Base-by-base conservation (phyloP, 2,888 invertebrate genomes). In the Acanthacorydalis orientalis region DNA sequence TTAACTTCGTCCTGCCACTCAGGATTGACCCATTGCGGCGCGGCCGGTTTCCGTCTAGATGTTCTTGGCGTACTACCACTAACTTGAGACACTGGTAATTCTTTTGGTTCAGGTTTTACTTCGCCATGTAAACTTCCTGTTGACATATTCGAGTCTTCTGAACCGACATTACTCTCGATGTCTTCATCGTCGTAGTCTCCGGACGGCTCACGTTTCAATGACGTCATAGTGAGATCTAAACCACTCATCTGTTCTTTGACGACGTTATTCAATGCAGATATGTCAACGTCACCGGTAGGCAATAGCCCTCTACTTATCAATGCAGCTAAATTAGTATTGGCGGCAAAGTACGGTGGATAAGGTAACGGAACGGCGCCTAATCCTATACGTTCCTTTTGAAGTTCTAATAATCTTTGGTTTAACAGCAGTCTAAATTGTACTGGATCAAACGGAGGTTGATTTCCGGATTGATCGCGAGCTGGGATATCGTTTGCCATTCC, bases 11-110 rank as follows among this genome's bases (percentile, higher is more conserved):
- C 85, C 59, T 85, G 85, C 86, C 87, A 87, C 57, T 89, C 89
- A 7, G 95, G 95, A 65, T 93, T 93, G 4, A 95, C 91, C 91
- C 95, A 93, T 67, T 96, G 93, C 2, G 96, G 95, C 47, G 93
- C 92, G 1, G 91, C 92, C 1, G 93, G 91, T 70, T 96, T 96
- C 58, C 95, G 76, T 52, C 91, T 70, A 48, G 82, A 86, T 42
- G 77, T 74, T 57, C 80, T 57, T 1, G 64, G 53, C 31, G 43
- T 15, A 44, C 56, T 53, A 44, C 56, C 57, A 23, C 23, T 23
- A 42, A 52, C 49, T 35, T 52, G 52, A 23, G 54, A 53, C 16
- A 55, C 48, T 31, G 61, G 60, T 41, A 59, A 55, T 51, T 64
- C 63, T 50, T 75, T 75, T 49, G 72, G 72, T 63, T 76, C 76